Evolutionary conservation across 2,888 invertebrate species (phyloP), one percentile per base, ranked within the genome.

Genomic region (Leptopilina syphax): DNA sequence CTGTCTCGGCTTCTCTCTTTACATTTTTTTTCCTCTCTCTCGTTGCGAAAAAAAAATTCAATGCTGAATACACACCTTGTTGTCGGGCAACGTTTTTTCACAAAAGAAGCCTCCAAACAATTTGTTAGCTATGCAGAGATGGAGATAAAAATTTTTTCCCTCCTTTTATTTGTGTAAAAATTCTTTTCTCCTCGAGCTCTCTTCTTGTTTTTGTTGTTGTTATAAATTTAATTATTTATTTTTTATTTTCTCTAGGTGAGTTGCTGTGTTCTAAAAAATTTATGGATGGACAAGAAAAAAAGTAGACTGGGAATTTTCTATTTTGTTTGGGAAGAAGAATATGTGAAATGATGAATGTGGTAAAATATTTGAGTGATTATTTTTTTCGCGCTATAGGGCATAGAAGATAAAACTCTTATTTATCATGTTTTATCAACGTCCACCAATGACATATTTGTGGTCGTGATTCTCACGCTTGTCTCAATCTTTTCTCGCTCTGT

Each of bases 401-500:
- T 13, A 54, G 34, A 57, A n/a, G 34, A 70, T 54, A 34, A 12
- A 4, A 70, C 70, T 50, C 47, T 70, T 70, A 18, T 27, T 70
- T 57, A 9, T 34, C 54, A 54, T 10, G 24, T 18, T 70, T 13
- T 57, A 70, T 70, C 70, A 57, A 54, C 54, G 70, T 70, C 54
- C 27, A 34, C 34, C 24, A 27, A 8, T 54, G 34, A 54, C 54
- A 8, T 34, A n/a, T 70, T 54, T 57, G 24, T 70, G 9, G n/a
- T 34, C 54, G 70, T 34, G 70, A 70, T 70, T 70, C 54, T 57
- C 54, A 57, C 54, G 13, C 70, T 34, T 27, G 50, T 70, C 70
- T 54, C 54, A 54, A 70, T 57, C 70, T 34, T 70, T 70, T 70
- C 34, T 70, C 54, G 54, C 27, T 70, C 27, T 70, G 34, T 70